phyloP scores from a whole-genome alignment of 2,888 invertebrate species.

The Leucophenga montana region DNA sequence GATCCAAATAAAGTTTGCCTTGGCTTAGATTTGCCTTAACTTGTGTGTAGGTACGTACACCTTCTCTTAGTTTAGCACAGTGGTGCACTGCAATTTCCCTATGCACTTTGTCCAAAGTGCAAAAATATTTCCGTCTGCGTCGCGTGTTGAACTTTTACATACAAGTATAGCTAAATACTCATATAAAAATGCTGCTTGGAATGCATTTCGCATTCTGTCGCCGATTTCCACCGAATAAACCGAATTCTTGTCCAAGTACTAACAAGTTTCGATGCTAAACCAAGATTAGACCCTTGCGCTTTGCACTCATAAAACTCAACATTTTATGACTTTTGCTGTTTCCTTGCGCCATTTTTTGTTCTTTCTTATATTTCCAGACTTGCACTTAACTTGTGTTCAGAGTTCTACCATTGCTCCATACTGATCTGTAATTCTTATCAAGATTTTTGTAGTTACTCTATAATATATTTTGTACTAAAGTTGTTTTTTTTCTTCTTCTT shows the following conservation, averaged over 20 bases:
- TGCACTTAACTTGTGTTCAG: neutral
- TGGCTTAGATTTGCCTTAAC: no score
- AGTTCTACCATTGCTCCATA: neutral
- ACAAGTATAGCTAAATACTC: slow-evolving; percentile 6
- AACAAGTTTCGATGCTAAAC: slow-evolving; percentile 66
- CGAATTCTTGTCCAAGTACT: slow-evolving; percentile 33
- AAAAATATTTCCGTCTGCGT: slow-evolving; percentile 60
- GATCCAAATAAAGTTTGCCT: no score
- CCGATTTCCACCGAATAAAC: neutral
- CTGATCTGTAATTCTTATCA: slow-evolving; percentile 54
- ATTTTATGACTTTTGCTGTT: slow-evolving; percentile 68
- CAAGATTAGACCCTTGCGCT: slow-evolving; percentile 67
- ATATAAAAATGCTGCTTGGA: neutral
- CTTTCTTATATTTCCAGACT: neutral
- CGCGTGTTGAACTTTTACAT: slow-evolving; percentile 18
- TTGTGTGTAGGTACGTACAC: no score
- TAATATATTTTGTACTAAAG: slow-evolving; percentile 63
- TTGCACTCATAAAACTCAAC: slow-evolving; percentile 67
- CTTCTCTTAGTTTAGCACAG: neutral
- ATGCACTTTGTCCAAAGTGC: slow-evolving; percentile 60
- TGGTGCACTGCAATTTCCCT: slow-evolving; percentile 40
- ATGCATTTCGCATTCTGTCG: neutral
- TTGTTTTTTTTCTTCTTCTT: slow-evolving; percentile 40
- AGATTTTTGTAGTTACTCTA: slow-evolving; percentile 64
- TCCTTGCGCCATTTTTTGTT: slow-evolving; percentile 45